Base-by-base conservation (phyloP, 2,113 vertebrate species). In the Pachyramphus minor region DNA sequence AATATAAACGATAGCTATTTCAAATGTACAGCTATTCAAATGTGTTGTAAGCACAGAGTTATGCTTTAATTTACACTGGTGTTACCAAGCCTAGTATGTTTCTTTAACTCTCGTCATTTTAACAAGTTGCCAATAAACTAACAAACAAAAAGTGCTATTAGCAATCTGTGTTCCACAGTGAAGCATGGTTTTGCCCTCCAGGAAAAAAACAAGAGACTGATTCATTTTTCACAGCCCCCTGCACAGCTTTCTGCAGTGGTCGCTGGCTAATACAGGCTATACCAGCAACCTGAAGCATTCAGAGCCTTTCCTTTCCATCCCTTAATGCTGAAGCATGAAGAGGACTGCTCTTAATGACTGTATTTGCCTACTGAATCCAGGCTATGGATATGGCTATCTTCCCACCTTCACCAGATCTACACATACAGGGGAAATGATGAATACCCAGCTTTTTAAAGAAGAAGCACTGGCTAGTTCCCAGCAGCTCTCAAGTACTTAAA, bases 171-270 rank as follows among this genome's bases (percentile, higher is more conserved):
- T 89, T 71, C 64, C 56, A 25, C 25, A 52, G 19, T 22, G 6
- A 31, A 42, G 42, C 33, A 18, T 22, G 28, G 10, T 39, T 79
- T 66, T 59, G 30, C 67, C 39, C 42, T 80, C 42, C 25, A 30
- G n/a, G 49, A 95, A 86, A 71, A 14, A 23, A 60, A 66, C 2
- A 39, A 69, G 23, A 90, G n/a, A 20, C 8, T 11, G 33, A 33
- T 69, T 14, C 6, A 53, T 25, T 71, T 78, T 66, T 50, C 44
- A 55, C 0, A 0, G 17, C 8, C 21, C 28, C 23, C 13, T 63
- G 33, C 24, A 21, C 0, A 1, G 8, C 35, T 72, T 64, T 52
- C 5, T n/a, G 49, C 24, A 67, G 30, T 0, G 1, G 10, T 55
- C 19, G 50, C 58, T n/a, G 15, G 15, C 42, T 25, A 20, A 31